Conservation (phyloP, 2,888 invertebrate species). For the Habroteleia sp. region DNA sequence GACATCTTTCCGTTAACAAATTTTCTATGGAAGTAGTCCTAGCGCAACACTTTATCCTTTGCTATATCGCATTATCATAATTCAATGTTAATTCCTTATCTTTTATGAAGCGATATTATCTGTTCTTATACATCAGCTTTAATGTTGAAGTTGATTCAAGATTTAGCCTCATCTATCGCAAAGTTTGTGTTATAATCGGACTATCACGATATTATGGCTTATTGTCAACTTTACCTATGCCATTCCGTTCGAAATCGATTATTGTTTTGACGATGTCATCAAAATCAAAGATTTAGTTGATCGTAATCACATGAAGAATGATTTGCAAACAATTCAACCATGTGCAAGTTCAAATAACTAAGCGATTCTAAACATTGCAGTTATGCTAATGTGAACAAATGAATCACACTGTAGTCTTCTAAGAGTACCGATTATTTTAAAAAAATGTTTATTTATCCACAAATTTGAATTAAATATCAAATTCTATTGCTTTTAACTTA, state of each 20-base stretch:
- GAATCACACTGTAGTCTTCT: too few species aligned
- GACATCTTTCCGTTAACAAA: constrained; percentile 14
- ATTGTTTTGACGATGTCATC: constrained; percentile 13
- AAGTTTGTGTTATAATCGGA: constrained; percentile 22
- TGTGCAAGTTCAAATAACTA: constrained; percentile 3
- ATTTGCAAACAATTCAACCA: constrained; percentile 23
- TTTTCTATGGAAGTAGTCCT: constrained; percentile 14
- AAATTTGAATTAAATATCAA: too few species aligned
- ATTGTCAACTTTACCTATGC: constrained; percentile 29
- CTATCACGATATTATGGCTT: constrained; percentile 27
- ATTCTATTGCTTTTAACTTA: too few species aligned
- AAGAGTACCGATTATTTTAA: too few species aligned
- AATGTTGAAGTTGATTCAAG: constrained; percentile 38
- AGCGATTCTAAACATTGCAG: constrained; percentile 14
- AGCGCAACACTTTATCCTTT: constrained; percentile 24
- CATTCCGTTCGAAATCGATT: constrained; percentile 18
- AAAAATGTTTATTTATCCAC: too few species aligned
- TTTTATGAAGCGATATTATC: constrained; percentile 29
- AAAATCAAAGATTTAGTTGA: constrained; percentile 22
- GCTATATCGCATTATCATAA: constrained; percentile 35
- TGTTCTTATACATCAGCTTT: constrained; percentile 46
- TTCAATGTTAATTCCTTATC: constrained; percentile 41
- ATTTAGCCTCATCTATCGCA: constrained; percentile 20
- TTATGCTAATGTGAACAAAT: too few species aligned
- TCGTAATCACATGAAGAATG: constrained; percentile 5